Base-by-base conservation (phyloP, 1,140 invertebrate species). In the Maniola jurtina region DNA sequence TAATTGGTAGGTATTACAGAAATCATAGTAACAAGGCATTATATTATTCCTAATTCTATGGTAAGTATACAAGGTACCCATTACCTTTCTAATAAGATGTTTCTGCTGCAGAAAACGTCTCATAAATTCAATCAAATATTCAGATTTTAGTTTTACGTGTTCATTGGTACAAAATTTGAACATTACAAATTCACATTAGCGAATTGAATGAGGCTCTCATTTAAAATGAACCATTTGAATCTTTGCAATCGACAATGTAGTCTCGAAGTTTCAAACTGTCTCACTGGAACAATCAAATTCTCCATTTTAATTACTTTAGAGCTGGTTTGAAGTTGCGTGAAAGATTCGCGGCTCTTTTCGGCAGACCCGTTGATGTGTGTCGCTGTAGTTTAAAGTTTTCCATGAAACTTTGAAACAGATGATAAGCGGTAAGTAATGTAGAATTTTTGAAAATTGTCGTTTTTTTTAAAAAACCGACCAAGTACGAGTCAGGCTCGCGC, bases 271-370 rank as follows among this genome's bases (percentile, higher is more conserved):
- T n/a, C n/a, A n/a, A n/a, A n/a, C n/a, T 69, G 52, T 61, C 64
- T 66, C 59, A 64, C 59, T 58, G 45, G 66, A 67, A 75, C 72
- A 72, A 75, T 68, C 66, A 66, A 71, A 71, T 71, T 72, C 60
- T 63, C 63, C 45, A 64, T 75, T 65, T 63, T 65, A 76, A 71
- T 74, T 72, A 59, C 68, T 71, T 74, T 61, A 14, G 64, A 63
- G 60, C 59, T 35, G 60, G 66, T 69, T 72, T 66, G 34, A 67
- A 65, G 66, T 38, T 56, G 52, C 25, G 48, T 73, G 57, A 73
- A 76, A 79, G 69, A 77, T 72, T 66, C 68, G 72, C 58, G 63
- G 76, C 68, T 73, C 73, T 73, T 80, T 80, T 75, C 61, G 76
- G 69, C 67, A 66, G 40, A 47, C 50, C 73, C 64, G 79, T 81